phyloP scores from a whole-genome alignment of 2,113 vertebrate genomes.

The Anthoscopus minutus region DNA sequence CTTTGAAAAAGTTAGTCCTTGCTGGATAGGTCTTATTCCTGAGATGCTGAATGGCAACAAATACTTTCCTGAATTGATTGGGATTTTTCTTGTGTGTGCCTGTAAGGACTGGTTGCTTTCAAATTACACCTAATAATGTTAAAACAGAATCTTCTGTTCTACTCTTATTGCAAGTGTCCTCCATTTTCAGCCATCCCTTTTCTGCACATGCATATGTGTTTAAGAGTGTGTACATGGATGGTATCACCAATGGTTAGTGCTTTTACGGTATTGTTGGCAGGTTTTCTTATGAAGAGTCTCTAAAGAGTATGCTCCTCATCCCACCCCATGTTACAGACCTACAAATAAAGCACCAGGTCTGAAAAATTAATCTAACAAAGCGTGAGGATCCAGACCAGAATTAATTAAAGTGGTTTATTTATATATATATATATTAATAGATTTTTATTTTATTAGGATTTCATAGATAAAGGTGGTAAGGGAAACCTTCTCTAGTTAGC shows the following conservation, averaged over 20 bases:
- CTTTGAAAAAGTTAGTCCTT: background rate
- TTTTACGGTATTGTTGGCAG: background rate
- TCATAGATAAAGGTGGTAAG: background rate
- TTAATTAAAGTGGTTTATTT: background rate
- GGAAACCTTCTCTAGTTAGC: background rate
- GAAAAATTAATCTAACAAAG: background rate
- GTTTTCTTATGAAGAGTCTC: background rate
- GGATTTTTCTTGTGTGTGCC: fast-evolving
- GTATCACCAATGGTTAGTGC: background rate
- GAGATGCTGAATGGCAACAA: background rate
- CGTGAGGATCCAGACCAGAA: background rate
- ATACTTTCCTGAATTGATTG: background rate
- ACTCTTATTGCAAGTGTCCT: background rate
- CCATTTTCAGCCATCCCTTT: background rate
- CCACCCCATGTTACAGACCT: background rate
- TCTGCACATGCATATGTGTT: background rate
- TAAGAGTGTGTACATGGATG: background rate
- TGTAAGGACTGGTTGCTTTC: background rate
- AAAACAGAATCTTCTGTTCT: background rate
- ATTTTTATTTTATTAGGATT: background rate
- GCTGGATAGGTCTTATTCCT: background rate
- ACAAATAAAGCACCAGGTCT: background rate
- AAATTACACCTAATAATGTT: background rate
- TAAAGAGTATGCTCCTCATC: background rate
- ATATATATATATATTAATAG: background rate